Conservation (phyloP, 1,140 invertebrate genomes). For the Philopotamus ludificatus region DNA sequence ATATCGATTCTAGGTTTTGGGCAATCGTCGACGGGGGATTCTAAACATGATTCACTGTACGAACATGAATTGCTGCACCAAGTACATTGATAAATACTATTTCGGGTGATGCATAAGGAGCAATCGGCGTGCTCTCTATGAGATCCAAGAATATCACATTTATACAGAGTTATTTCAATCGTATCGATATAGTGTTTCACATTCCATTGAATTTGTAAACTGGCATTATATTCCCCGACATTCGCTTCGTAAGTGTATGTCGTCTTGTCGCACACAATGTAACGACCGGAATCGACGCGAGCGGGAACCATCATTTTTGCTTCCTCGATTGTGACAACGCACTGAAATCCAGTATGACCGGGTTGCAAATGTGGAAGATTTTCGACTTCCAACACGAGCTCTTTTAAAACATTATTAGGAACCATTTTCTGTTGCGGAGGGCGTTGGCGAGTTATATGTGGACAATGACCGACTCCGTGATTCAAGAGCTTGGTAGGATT, state of each 20-base stretch:
- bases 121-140: constrained; percentile 91
- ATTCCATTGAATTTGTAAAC: constrained; percentile 90
- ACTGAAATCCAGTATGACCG: constrained; percentile 84
- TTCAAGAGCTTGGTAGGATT: constrained; percentile 70
- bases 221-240: constrained; percentile 82
- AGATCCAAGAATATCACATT: constrained; percentile 90
- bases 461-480: constrained; percentile 77
- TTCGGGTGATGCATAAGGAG: constrained; percentile 87
- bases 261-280: constrained; percentile 87
- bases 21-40: constrained; percentile 75
- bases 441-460: constrained; percentile 66
- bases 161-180: constrained; percentile 87
- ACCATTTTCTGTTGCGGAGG: constrained; percentile 69
- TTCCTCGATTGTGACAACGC: constrained; percentile 86
- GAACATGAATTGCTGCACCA: constrained; percentile 90
- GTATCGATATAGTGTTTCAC: constrained; percentile 89
- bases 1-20: constrained; percentile 91
- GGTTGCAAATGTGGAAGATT: constrained; percentile 85
- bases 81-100: constrained; percentile 84
- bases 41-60: constrained; percentile 77
- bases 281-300: constrained; percentile 75
- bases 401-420: constrained; percentile 85
- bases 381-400: constrained; percentile 84
- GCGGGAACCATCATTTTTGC: constrained; percentile 87
- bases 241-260: constrained; percentile 86